These are phyloP conservation scores for Montifringilla adamsi DNA, from an alignment of 2,113 vertebrate genomes.

Conservation along the genomic window DNA sequence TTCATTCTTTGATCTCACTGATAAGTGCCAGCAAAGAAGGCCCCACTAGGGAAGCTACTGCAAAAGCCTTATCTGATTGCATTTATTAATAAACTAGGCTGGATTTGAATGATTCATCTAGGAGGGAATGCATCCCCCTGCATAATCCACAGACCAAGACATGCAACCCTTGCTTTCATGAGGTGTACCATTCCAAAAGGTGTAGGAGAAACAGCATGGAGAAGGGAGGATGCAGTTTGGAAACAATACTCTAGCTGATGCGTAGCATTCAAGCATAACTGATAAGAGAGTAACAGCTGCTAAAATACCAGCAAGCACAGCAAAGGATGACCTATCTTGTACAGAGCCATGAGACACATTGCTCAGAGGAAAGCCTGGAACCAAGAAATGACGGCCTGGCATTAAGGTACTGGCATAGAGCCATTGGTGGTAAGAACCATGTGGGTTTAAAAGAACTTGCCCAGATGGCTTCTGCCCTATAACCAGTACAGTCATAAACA, in stretches of 20 bases:
- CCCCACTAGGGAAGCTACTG: neutral
- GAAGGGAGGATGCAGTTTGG: neutral
- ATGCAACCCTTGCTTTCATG: neutral
- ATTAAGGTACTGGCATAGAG: neutral
- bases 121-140: neutral
- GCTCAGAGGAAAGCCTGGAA: neutral
- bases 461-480: constrained; percentile 35
- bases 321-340: neutral
- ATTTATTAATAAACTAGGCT: constrained; percentile 20
- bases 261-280: neutral
- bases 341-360: neutral
- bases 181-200: neutral
- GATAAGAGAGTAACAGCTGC: neutral
- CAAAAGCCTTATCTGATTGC: constrained; percentile 30
- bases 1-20: constrained; percentile 30
- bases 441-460: constrained; percentile 8
- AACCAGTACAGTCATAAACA: neutral
- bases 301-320: neutral
- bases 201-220: neutral
- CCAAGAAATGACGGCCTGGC: neutral
- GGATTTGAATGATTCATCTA: constrained; percentile 22
- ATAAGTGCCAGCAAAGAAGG: neutral
- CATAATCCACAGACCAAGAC: neutral
- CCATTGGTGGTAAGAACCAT: neutral
- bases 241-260: neutral